Percentiles rank a stretch among this genome's conserved stretches.
phyloP scores from a whole-genome alignment of 1,140 invertebrate species.

The Calephelis virginiensis region DNA sequence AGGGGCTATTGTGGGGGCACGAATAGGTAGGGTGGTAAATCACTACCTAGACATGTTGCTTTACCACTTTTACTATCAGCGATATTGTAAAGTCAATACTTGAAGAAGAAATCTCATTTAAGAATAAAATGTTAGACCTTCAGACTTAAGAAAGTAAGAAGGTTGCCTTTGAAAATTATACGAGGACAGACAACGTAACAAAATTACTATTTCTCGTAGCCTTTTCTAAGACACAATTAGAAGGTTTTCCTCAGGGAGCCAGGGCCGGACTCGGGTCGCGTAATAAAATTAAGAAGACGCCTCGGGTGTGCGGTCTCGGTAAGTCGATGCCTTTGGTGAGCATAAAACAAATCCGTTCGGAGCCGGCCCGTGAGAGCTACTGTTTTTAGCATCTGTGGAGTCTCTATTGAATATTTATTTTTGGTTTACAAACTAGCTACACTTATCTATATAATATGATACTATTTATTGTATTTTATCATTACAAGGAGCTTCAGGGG shows the following conservation, averaged over 20 bases:
- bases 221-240: conserved; percentile 70
- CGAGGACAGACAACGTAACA: conserved; percentile 20
- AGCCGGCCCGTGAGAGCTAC: conserved; percentile 42
- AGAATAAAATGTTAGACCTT: too few species aligned
- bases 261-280: conserved; percentile 53
- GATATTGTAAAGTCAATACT: too few species aligned
- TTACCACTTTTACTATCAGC: too few species aligned
- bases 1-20: too few species aligned
- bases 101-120: too few species aligned
- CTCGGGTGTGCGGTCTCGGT: conserved; percentile 56
- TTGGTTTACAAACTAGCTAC: not conserved
- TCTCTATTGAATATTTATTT: conserved; percentile 1
- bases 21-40: too few species aligned
- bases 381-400: conserved; percentile 30
- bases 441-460: too few species aligned
- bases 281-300: conserved; percentile 77
- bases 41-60: too few species aligned
- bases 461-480: too few species aligned
- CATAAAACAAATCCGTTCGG: conserved; percentile 73
- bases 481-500: too few species aligned
- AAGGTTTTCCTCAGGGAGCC: conserved; percentile 52
- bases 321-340: conserved; percentile 64
- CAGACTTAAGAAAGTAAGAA: conserved; percentile 5
- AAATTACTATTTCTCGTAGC: conserved; percentile 42
- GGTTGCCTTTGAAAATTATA: conserved; percentile 21